Evolutionary conservation across 2,888 invertebrate species (phyloP).

Genomic region (Tenthredo livida): DNA sequence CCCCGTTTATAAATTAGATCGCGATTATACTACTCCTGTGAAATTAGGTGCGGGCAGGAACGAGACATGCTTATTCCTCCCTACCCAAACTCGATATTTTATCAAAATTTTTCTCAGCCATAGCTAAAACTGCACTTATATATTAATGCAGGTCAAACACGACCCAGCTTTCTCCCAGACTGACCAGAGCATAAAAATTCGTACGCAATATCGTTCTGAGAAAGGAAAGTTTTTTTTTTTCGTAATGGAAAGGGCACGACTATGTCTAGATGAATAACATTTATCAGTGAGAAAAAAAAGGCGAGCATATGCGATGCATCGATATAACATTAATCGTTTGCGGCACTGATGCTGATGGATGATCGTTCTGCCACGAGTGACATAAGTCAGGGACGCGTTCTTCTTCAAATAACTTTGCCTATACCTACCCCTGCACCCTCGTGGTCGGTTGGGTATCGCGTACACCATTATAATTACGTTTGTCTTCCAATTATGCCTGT

Average conservation of each 20-base stretch:
- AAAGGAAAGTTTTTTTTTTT: conserved; percentile 9
- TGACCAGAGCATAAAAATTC: not conserved
- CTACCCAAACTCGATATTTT: not conserved
- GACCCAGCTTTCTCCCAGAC: not conserved
- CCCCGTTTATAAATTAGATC: conserved; percentile 51
- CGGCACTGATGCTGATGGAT: conserved; percentile 49
- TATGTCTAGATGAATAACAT: not conserved
- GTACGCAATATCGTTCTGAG: not conserved
- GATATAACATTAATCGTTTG: conserved; percentile 29
- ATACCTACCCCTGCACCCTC: conserved; percentile 27
- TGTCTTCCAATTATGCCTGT: conserved; percentile 65
- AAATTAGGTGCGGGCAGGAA: conserved; percentile 46
- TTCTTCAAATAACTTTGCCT: conserved; percentile 47
- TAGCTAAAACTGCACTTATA: not conserved
- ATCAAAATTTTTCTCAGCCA: not conserved
- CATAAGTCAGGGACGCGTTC: conserved; percentile 34
- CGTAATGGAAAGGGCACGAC: not conserved
- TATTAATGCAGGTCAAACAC: conserved; percentile 1
- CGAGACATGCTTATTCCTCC: conserved; percentile 1
- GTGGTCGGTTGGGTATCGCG: conserved; percentile 51
- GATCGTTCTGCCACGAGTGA: not conserved
- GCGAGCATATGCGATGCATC: conserved; percentile 44
- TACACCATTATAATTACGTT: conserved; percentile 58
- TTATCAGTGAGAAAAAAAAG: not conserved
- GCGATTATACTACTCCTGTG: conserved; percentile 42